Evolutionary conservation across 2,797 vertebrate species (phyloP), one percentile per base, ranked within the genome.

Genomic region (Xiphorhynchus erythropygius): DNA sequence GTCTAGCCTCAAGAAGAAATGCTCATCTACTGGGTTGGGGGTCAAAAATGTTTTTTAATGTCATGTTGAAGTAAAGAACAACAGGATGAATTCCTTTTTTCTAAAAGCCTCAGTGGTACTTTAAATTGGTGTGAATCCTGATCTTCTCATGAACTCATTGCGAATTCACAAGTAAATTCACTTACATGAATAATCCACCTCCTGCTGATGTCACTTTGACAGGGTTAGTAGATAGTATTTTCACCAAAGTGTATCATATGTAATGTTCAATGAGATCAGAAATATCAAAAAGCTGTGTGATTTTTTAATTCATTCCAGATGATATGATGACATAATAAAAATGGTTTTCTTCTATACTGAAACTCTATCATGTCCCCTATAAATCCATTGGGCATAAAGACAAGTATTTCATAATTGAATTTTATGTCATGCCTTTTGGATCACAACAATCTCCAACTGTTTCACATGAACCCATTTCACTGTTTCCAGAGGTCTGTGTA

Each of bases 291-390:
- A 63, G 25, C 6, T 77, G 56, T 57, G 15, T 62, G 42, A 62
- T 82, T 93, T 88, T 13, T 86, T 84, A 91, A 91, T 83, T 60
- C 92, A 87, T 79, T 87, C 46, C 39, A 76, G 30, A 69, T 62
- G 46, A 42, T 42, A 62, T 59, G 9, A 47, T 30, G 41, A 15
- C 28, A 42, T 16, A 47, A 78, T 62, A 60, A 3, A 64, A 84
- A 53, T 64, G 4, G 2, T 11, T 57, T 49, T n/a, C 33, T 70
- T 69, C 25, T 60, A 13, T 50, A 25, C 46, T 70, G 42, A 94
- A 90, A 84, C 19, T 63, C 27, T 75, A 2, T 62, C 15, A 14
- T 60, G 30, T 42, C 13, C 55, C 71, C n/a, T 65, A 7, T 35
- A 87, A 87, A 77, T 46, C 35, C 41, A 32, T 44, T 37, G 60